Evolutionary conservation across 2,888 invertebrate genomes (phyloP), one percentile per base, ranked within the genome.

Genomic region (Mythimna vitellina): DNA sequence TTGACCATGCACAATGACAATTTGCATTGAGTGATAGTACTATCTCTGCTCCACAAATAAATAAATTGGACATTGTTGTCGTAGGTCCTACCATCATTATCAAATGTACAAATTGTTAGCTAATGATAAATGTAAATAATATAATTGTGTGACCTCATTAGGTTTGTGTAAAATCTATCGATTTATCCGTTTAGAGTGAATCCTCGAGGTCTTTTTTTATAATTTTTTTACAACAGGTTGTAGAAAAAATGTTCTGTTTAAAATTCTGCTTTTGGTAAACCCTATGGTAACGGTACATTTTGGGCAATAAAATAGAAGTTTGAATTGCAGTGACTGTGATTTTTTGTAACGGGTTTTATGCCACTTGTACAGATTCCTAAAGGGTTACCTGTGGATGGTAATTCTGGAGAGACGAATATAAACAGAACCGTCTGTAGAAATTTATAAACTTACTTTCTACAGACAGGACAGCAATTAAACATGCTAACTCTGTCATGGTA

Each of bases 1-100:
- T 93, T 92, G 92, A 89, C 89, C 88, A 90, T 89, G 90, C 90
- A 89, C 89, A 90, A 60, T 88, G 90, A 90, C 92, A 94, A 95
- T 95, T 95, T 95, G 94, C 94, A 92, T 95, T 91, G 89, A 76
- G 80, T 67, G 95, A 95, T 95, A 95, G 85, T 82, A 77, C 84
- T 94, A 95, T 95, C 95, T 83, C 77, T 68, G 87, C 70, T 87
- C 87, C 77, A 91, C 91, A 92, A 93, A 94, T 86, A 91, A 87
- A 88, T 84, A 86, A 80, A 83, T 78, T 58, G 86, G 60, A 80
- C 80, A 79, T 80, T 91, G 89, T 95, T 95, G 93, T 87, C 91
- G 83, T 92, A 93, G 94, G 93, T 86, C 90, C 20, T 25, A 72
- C 62, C 65, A 57, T 54, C 14, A 73, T 73, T 80, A 83, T 81